A percentile compares a stretch with the other conserved stretches of the same genome.
phyloP scores from a whole-genome alignment of 1,140 invertebrate genomes.

The Brachionus koreanus region DNA sequence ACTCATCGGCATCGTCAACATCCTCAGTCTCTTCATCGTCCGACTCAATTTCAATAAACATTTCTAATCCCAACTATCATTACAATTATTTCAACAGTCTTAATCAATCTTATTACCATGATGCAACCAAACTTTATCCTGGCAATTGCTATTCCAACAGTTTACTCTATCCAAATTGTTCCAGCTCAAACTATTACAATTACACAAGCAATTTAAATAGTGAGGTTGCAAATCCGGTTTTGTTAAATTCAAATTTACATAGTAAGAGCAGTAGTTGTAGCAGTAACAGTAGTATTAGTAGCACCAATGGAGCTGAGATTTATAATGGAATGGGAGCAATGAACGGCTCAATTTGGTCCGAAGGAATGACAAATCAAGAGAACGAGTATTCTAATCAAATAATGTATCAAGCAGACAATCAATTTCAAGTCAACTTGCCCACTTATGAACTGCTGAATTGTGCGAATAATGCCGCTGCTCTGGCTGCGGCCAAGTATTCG shows the following conservation, averaged over 20 bases:
- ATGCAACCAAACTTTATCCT: constrained; percentile 22
- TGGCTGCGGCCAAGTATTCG: constrained; percentile 41
- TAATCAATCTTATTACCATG: background rate
- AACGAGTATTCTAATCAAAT: background rate
- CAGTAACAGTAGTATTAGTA: constrained; percentile 34
- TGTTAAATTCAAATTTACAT: constrained; percentile 16
- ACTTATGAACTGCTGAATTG: constrained; percentile 5
- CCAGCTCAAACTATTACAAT: constrained; percentile 2
- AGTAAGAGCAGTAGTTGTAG: constrained; percentile 29
- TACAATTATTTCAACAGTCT: constrained; percentile 20
- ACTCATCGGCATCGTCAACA: background rate
- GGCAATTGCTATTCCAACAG: constrained; percentile 4
- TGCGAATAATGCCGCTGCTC: constrained; percentile 28
- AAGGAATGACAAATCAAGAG: background rate
- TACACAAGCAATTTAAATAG: background rate
- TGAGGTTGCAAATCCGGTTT: background rate
- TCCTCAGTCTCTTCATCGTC: background rate
- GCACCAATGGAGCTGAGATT: background rate
- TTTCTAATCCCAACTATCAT: constrained; percentile 10
- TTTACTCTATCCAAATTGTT: constrained; percentile 4
- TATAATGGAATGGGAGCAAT: background rate
- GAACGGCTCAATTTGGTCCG: background rate
- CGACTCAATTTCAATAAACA: constrained; percentile 14
- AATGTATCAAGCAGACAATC: background rate
- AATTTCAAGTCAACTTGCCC: constrained; percentile 28